Base-by-base conservation (phyloP, 2,113 vertebrate species). In the Phoenicopterus ruber region DNA sequence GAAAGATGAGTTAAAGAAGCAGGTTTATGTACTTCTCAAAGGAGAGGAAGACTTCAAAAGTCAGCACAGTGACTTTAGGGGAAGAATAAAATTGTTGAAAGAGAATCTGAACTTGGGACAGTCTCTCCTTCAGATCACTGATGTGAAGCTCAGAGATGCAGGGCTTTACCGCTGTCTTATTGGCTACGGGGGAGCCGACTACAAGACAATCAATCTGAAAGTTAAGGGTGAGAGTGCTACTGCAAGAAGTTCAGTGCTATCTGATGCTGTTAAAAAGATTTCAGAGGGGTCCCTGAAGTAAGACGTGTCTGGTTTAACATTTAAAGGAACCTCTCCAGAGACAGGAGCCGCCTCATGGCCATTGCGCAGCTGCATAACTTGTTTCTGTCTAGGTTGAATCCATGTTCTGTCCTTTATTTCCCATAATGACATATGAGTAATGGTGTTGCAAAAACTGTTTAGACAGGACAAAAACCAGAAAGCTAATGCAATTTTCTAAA, bases 131-230 rank as follows among this genome's bases (percentile, higher is more conserved):
- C 96, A 98, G 93, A 95, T 99, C 86, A 98, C 96, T 38, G 79
- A 95, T 1, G 98, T 99, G 40, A 97, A 93, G 88, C 95, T 99
- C 55, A 97, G 90, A 57, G 99, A 99, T 50, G 97, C 98, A 6
- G 99, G 99, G 4, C 78, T 54, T 19, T 99, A 99, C 88, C 97
- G 73, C 59, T 99, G 99, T 78, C 21, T 98, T 70, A 95, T 99
- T 88, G 84, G 71, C 78, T 98, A 98, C 3, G 89, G 86, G 2
- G 99, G 98, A 57, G 98, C 97, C 0, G 99, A 99, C 96, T 99
- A 99, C 93, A 99, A 99, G 96, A 91, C 90, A 16, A 98, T 98
- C n/a, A 94, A 25, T 12, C 94, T 99, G 90, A 96, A 97, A 83
- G 98, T 99, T 86, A 90, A 79, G 91, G 99, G 99, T 99, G 77